Base-by-base conservation (phyloP, 2,888 invertebrate genomes). In the Epinotia bilunana region DNA sequence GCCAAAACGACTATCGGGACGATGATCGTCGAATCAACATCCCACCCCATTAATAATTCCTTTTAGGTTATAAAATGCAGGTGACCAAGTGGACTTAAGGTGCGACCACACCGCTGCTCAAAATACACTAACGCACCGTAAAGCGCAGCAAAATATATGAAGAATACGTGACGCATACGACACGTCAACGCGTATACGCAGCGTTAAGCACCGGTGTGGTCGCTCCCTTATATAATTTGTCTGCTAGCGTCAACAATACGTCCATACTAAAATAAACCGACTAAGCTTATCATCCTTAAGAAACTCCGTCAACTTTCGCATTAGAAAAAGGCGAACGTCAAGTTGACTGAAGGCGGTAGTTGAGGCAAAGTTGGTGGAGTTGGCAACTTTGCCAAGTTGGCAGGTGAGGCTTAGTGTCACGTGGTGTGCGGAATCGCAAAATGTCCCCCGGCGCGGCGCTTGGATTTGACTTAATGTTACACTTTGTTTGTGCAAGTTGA, bases 381-480 rank as follows among this genome's bases (percentile, higher is more conserved):
- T 73, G 72, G 64, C 63, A 62, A 53, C n/a, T 53, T 53, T 53
- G 53, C 53, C 39, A 28, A 62, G 71, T 64, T 72, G 74, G 64
- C 74, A 74, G 74, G 74, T 74, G 70, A 23, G 64, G 70, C 74
- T 74, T 71, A 74, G 64, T 70, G 74, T 64, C 70, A 64, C 74
- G 70, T 69, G 69, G 63, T 18, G 74, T 64, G 6, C 23, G 70
- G 74, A 70, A 74, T 74, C 65, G 28, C 70, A 74, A 74, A 74
- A 60, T 74, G 58, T 28, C 72, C 33, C 68, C 5, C 28, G 74
- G 70, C 53, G 70, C 28, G 74, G 70, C 53, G 70, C 43, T 65
- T 60, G 53, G 64, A 57, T 65, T 74, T 74, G 74, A 74, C 70
- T 74, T 74, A 74, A 70, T 71, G 60, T 74, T 69, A 39, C 63